A percentile compares a stretch with the other conserved stretches of the same genome.
Conservation (phyloP, 2,797 vertebrate species). For the Morus bassanus region DNA sequence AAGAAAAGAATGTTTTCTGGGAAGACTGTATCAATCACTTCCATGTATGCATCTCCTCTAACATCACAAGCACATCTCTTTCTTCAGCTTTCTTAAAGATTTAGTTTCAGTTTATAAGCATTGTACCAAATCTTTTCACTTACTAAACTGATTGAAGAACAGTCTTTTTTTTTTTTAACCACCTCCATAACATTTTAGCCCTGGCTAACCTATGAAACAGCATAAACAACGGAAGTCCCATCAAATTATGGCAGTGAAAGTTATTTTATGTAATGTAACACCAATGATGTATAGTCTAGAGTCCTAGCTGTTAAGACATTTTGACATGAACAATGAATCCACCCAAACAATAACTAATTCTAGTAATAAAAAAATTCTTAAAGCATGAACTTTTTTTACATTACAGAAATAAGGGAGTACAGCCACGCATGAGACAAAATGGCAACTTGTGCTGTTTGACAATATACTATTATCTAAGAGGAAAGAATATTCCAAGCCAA, state of each 20-base stretch:
- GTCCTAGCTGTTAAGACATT: background rate
- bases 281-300: background rate
- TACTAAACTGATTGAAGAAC: background rate
- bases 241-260: background rate
- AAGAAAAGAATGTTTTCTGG: background rate
- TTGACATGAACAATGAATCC: background rate
- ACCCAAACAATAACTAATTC: background rate
- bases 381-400: background rate
- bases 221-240: background rate
- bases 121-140: background rate
- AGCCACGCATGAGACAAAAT: background rate
- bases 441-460: background rate
- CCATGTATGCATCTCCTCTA: background rate
- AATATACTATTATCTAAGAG: background rate
- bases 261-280: background rate
- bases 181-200: background rate
- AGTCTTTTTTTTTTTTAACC: background rate
- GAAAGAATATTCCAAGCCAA: background rate
- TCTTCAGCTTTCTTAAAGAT: background rate
- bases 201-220: background rate
- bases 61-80: rapidly evolving
- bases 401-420: background rate
- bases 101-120: background rate
- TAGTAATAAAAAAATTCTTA: background rate
- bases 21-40: background rate